Base-by-base conservation (phyloP, 2,888 invertebrate species). In the Yponomeuta cagnagella region DNA sequence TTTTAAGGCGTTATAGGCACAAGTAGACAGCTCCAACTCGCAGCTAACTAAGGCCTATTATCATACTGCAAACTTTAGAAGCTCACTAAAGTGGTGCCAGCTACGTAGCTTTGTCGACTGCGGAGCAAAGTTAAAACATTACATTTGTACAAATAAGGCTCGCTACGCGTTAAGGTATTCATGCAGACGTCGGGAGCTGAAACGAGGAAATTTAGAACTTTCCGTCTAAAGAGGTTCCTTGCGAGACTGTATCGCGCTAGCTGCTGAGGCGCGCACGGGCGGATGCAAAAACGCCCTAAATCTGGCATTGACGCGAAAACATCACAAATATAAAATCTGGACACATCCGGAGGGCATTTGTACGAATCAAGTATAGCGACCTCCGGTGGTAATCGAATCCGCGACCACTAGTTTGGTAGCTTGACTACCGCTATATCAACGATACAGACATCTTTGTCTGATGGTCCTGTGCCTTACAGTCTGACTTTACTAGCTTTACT, bases 61-160 rank as follows among this genome's bases (percentile, higher is more conserved):
- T 58, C 52, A 58, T 58, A 58, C 52, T 12, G 52, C 3, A 58
- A 58, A 58, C 52, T 58, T 58, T 58, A 12, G 12, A 15, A 58
- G 15, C 52, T 15, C 52, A 15, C 52, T 58, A 15, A 15, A 15
- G 52, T 58, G 15, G 15, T 15, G 43, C 43, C 0, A 58, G 52
- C 52, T 12, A 58, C 12, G 52, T 12, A 58, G 52, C 15, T 15
- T 1, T 0, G 43, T 43, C 6, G 43, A 43, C 52, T 58, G 52
- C 52, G 15, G 15, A 58, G 52, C 12, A 58, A 58, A 58, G 52
- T 58, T 58, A 58, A 58, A 58, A 58, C 52, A 58, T 58, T 58
- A 58, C 52, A 58, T 58, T 58, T 58, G 52, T 58, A 58, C 52
- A 58, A 58, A 58, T 58, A 58, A 58, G 52, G 52, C 52, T 58